phyloP scores from a whole-genome alignment of 2,888 invertebrate genomes.

The Congeria kusceri region DNA sequence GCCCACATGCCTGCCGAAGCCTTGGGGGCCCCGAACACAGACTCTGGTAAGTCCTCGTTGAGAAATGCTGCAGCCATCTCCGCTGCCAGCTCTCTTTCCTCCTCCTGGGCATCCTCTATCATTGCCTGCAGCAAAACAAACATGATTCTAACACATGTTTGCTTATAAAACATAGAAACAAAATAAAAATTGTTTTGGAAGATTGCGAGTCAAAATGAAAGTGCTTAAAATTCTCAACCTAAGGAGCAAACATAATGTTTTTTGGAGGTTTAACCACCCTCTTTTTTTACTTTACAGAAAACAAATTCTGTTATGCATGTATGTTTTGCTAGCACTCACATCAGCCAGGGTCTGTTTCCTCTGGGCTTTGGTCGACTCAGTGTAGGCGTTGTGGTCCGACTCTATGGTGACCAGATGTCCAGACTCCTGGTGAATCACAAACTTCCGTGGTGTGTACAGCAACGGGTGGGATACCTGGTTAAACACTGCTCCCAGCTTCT shows the following conservation, averaged over 20 bases:
- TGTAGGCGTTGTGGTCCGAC: slow-evolving; percentile 99
- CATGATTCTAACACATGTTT: too few relatives aligned
- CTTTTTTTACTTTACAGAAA: too few relatives aligned
- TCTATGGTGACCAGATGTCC: slow-evolving; percentile 96
- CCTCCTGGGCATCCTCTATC: slow-evolving; percentile 98
- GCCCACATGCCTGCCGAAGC: slow-evolving; percentile 98
- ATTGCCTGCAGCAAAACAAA: slow-evolving; percentile 88
- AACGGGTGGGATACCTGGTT: slow-evolving; percentile 96
- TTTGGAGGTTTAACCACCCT: too few relatives aligned
- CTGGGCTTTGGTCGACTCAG: slow-evolving; percentile 97
- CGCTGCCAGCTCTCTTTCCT: slow-evolving; percentile 97
- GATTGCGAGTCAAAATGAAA: too few relatives aligned
- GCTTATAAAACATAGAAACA: too few relatives aligned
- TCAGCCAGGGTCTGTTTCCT: slow-evolving; percentile 98
- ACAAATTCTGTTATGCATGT: too few relatives aligned
- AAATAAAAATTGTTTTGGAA: too few relatives aligned
- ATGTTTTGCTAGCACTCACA: slow-evolving; percentile 73
- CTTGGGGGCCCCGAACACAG: slow-evolving; percentile 97
- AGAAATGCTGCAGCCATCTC: slow-evolving; percentile 99
- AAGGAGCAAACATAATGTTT: too few relatives aligned
- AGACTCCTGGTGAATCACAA: slow-evolving; percentile 96
- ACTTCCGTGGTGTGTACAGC: slow-evolving; percentile 97
- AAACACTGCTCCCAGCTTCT: slow-evolving; percentile 99
- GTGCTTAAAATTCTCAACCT: too few relatives aligned
- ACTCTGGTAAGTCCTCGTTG: slow-evolving; percentile 97